A percentile compares a stretch with the other conserved stretches of the same genome.
phyloP scores from a whole-genome alignment of 2,888 invertebrate genomes.

The Galeruca laticollis region DNA sequence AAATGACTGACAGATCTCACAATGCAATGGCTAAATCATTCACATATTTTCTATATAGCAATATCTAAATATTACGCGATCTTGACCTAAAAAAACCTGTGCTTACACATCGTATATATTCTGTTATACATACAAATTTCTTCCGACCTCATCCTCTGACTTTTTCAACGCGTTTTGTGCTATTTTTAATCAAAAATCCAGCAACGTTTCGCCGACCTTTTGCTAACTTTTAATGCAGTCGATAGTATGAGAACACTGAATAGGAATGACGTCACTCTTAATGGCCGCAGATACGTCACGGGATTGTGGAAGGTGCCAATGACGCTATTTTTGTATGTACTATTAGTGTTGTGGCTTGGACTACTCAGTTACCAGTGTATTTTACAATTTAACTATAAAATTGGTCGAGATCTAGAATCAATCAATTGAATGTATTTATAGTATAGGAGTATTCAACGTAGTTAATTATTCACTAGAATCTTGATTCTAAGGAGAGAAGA shows the following conservation, averaged over 20 bases:
- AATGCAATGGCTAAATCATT: neutral
- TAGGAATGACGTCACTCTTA: constrained; percentile 36
- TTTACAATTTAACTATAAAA: neutral
- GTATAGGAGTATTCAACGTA: neutral
- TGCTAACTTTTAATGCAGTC: constrained; percentile 24
- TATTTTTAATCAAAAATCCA: constrained; percentile 23
- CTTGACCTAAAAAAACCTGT: constrained; percentile 8
- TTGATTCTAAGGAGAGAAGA: too few relatives aligned
- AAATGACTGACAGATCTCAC: neutral
- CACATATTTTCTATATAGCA: neutral
- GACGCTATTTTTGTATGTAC: constrained; percentile 38
- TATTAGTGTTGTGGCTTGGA: constrained; percentile 9
- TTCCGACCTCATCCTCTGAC: constrained; percentile 14
- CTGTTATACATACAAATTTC: neutral
- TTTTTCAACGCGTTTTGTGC: constrained; percentile 20
- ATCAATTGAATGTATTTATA: neutral
- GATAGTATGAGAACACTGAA: constrained; percentile 31
- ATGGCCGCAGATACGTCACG: constrained; percentile 41
- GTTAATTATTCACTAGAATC: too few relatives aligned
- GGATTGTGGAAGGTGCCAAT: constrained; percentile 36
- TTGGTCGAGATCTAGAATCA: neutral
- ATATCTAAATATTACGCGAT: neutral
- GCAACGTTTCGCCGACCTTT: constrained; percentile 26
- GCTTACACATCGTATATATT: neutral
- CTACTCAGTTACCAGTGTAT: neutral